These are phyloP conservation scores for Pavo muticus DNA, from an alignment of 2,113 vertebrate species.

Conservation along the genomic window DNA sequence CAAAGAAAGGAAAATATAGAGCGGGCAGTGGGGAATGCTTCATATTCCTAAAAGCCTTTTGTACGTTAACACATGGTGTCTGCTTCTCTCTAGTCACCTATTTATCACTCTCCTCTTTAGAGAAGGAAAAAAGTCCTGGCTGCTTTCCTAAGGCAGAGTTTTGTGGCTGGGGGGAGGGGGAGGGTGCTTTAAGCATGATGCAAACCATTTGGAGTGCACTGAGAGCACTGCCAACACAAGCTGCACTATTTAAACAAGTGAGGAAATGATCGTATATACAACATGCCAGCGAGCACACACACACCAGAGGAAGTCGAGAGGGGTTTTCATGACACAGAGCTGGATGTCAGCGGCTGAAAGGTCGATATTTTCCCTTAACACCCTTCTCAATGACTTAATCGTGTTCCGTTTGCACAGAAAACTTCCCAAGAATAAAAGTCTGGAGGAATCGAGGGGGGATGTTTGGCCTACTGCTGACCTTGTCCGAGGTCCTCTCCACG, in stretches of 20 bases:
- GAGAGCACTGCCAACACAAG: conserved; percentile 97
- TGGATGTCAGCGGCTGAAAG: conserved; percentile 94
- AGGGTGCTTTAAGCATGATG: conserved; percentile 96
- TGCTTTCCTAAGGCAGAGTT: conserved; percentile 84
- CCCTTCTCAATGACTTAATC: conserved; percentile 95
- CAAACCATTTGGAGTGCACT: conserved; percentile 98
- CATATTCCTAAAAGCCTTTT: conserved; percentile 84
- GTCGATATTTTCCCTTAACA: conserved; percentile 99
- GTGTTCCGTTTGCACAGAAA: conserved; percentile 89
- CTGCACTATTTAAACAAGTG: conserved; percentile 99
- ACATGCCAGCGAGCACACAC: conserved; percentile 94
- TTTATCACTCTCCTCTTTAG: conserved; percentile 85
- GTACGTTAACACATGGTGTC: conserved; percentile 84
- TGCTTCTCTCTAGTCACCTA: conserved; percentile 86
- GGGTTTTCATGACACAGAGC: conserved; percentile 86
- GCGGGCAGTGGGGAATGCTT: conserved; percentile 79
- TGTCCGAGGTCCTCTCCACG: conserved; percentile 92
- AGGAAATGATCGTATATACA: conserved; percentile 99
- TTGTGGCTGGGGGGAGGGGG: conserved; percentile 81
- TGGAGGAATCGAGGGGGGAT: conserved; percentile 75
- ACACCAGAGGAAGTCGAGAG: conserved; percentile 89
- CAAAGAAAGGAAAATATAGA: conserved; percentile 81
- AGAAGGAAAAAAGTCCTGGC: conserved; percentile 83
- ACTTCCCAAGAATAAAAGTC: conserved; percentile 92
- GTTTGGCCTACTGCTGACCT: conserved; percentile 84